Conservation (phyloP, 1,140 invertebrate species). For the Aphis craccivora region DNA sequence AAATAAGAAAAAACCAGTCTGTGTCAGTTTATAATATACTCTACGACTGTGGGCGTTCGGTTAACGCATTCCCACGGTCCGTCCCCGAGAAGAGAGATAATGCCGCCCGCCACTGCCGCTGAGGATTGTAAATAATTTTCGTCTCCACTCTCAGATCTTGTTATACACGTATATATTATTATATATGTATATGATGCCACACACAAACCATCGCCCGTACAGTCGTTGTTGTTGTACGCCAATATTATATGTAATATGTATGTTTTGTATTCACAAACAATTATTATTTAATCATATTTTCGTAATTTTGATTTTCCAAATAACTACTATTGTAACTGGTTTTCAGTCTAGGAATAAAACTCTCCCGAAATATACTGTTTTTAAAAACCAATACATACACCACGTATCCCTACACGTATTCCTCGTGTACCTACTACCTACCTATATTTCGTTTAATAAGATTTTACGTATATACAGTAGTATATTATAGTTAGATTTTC, state of each 20-base stretch:
- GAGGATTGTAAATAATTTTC: constrained; percentile 41
- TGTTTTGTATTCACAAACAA: neutral
- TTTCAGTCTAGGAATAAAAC: neutral
- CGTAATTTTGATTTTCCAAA: neutral
- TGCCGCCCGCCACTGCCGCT: neutral
- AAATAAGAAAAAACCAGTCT: constrained; percentile 41
- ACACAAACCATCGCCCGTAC: too few species aligned
- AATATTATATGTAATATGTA: neutral
- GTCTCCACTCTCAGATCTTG: neutral
- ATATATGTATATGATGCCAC: neutral
- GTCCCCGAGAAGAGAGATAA: constrained; percentile 28
- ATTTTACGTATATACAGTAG: neutral
- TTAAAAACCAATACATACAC: neutral
- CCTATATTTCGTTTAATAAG: too few species aligned
- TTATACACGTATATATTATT: neutral
- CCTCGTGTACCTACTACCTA: too few species aligned
- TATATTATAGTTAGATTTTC: too few species aligned
- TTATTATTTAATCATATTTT: neutral
- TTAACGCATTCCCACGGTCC: constrained; percentile 56
- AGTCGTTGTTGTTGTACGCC: neutral
- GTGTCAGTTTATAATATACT: neutral
- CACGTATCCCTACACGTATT: neutral
- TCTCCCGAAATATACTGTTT: neutral
- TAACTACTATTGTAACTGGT: neutral
- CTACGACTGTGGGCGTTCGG: constrained; percentile 47